Evolutionary conservation across 1,140 invertebrate genomes (phyloP).

Genomic region (Caenorhabditis briggsae): DNA sequence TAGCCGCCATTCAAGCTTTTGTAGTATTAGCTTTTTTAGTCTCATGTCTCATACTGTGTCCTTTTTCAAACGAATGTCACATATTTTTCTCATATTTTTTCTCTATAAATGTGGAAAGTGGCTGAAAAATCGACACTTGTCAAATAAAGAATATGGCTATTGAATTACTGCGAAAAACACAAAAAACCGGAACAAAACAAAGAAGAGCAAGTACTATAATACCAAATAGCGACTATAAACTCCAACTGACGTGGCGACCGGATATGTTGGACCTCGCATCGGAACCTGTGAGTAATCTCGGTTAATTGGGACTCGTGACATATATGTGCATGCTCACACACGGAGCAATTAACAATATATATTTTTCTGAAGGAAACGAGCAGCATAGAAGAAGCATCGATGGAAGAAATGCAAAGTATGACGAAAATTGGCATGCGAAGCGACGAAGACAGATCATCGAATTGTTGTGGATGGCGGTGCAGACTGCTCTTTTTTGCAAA

Average conservation of each 20-base stretch:
- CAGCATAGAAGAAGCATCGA: not conserved
- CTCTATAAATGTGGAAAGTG: not conserved
- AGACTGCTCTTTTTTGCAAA: not conserved
- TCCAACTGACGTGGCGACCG: slow-evolving; percentile 38
- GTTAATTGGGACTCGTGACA: slow-evolving; percentile 53
- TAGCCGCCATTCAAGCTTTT: too few species aligned
- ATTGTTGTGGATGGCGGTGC: not conserved
- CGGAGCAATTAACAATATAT: slow-evolving; percentile 50
- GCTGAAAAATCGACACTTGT: not conserved
- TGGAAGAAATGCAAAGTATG: slow-evolving; percentile 35
- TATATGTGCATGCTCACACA: slow-evolving; percentile 19
- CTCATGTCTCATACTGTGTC: not conserved
- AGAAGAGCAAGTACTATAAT: not conserved
- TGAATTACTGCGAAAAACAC: slow-evolving; percentile 28
- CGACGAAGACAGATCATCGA: too few species aligned
- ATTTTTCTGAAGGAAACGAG: not conserved
- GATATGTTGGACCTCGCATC: slow-evolving; percentile 24
- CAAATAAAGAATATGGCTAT: not conserved
- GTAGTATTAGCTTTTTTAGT: too few species aligned
- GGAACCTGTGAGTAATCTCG: slow-evolving; percentile 41
- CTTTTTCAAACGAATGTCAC: slow-evolving; percentile 9
- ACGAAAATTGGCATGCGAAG: slow-evolving; percentile 51
- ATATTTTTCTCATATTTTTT: too few species aligned
- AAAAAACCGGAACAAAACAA: slow-evolving; percentile 14
- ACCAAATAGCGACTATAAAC: not conserved